Conservation (phyloP, 1,140 invertebrate genomes). For the Aphidius ervi region DNA sequence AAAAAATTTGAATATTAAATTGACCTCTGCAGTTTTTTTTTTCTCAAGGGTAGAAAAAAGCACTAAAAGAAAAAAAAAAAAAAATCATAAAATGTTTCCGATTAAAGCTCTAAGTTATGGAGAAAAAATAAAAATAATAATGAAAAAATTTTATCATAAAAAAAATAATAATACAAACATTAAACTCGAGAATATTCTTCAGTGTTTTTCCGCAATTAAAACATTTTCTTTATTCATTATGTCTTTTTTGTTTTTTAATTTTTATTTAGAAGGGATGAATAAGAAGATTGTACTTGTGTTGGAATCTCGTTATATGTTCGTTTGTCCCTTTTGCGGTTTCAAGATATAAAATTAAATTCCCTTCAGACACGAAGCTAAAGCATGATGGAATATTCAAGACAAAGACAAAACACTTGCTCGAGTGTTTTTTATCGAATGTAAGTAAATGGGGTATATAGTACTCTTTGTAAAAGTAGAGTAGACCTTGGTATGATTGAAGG, state of each 20-base stretch:
- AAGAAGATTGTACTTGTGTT: not conserved
- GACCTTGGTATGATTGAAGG: too few relatives aligned
- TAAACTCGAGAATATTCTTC: constrained; percentile 2
- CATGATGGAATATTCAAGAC: constrained; percentile 7
- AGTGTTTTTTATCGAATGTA: constrained; percentile 21
- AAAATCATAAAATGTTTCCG: not conserved
- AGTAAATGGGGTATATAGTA: constrained; percentile 14
- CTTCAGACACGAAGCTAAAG: constrained; percentile 16
- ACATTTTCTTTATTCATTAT: constrained; percentile 22
- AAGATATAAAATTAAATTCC: constrained; percentile 40
- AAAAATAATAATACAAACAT: too few relatives aligned
- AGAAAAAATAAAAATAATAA: constrained; percentile 6
- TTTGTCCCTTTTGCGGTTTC: constrained; percentile 12
- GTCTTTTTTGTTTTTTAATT: not conserved
- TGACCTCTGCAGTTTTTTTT: too few relatives aligned
- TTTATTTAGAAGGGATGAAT: not conserved
- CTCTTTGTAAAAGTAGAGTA: too few relatives aligned
- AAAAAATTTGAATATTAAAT: too few relatives aligned
- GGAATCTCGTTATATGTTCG: constrained; percentile 9
- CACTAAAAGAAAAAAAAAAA: not conserved
- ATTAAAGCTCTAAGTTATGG: not conserved
- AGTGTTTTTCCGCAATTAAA: constrained; percentile 26
- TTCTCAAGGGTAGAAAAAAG: not conserved
- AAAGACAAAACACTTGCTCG: not conserved
- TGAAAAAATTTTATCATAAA: not conserved